Evolutionary conservation across 2,113 vertebrate species (phyloP).

Genomic region (Cyanistes caeruleus): DNA sequence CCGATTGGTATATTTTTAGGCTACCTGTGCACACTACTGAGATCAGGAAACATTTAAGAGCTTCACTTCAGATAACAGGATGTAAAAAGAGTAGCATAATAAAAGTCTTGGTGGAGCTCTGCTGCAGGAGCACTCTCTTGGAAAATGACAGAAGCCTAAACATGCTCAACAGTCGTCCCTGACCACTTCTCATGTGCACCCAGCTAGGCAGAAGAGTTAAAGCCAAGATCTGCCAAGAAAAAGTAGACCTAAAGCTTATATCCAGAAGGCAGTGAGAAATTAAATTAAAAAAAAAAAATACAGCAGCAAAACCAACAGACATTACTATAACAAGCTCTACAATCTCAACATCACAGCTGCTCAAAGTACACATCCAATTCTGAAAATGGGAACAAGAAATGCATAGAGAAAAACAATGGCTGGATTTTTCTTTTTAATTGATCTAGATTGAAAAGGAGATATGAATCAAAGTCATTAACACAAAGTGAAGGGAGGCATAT

Average conservation of each 20-base stretch:
- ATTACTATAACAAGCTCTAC: background rate
- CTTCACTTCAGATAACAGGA: background rate
- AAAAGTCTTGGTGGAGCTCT: background rate
- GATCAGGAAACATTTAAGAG: background rate
- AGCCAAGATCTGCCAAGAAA: background rate
- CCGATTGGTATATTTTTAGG: background rate
- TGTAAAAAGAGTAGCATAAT: background rate
- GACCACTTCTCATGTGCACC: background rate
- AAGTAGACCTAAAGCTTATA: background rate
- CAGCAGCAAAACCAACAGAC: background rate
- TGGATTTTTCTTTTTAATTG: background rate
- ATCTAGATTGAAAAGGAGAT: background rate
- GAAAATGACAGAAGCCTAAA: background rate
- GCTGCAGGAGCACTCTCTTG: background rate
- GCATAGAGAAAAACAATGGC: background rate
- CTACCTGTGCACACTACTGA: background rate
- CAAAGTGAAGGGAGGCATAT: background rate
- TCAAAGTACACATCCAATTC: background rate
- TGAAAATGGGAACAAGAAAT: background rate
- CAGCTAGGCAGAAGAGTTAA: background rate
- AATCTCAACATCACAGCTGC: background rate
- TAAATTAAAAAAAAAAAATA: background rate
- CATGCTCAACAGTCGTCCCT: background rate
- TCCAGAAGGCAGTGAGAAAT: background rate
- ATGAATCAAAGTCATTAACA: background rate